These are phyloP conservation scores for Phrynocephalus forsythii DNA, from an alignment of 2,797 vertebrate genomes.

Conservation along the genomic window DNA sequence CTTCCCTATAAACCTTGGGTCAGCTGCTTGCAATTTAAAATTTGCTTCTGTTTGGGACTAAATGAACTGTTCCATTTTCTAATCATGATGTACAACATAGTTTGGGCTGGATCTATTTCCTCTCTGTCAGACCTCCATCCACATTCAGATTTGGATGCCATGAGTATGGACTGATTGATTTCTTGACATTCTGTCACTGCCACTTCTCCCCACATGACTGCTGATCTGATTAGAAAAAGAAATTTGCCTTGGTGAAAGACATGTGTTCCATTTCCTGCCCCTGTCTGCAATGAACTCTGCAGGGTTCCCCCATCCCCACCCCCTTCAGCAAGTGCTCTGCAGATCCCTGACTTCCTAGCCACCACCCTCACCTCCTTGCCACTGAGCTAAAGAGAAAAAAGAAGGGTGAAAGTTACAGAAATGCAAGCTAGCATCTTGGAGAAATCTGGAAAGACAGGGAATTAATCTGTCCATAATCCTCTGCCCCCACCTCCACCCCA, in stretches of 20 bases:
- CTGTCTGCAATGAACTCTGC: slow-evolving; percentile 56
- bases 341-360: slow-evolving; percentile 35
- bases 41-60: slow-evolving; percentile 42
- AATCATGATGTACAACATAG: slow-evolving; percentile 58
- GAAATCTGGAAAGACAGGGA: slow-evolving; percentile 59
- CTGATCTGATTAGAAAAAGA: slow-evolving; percentile 71
- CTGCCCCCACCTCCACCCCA: slow-evolving; percentile 49
- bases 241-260: slow-evolving; percentile 67
- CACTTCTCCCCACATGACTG: slow-evolving; percentile 69
- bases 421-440: slow-evolving; percentile 44
- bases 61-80: slow-evolving; percentile 60
- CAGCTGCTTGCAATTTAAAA: slow-evolving; percentile 33
- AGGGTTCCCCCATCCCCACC: slow-evolving; percentile 47
- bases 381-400: background rate
- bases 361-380: slow-evolving; percentile 2
- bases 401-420: slow-evolving; percentile 36
- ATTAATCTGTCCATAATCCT: slow-evolving; percentile 54
- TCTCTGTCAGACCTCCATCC: slow-evolving; percentile 55
- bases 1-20: slow-evolving; percentile 53
- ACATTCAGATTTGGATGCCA: slow-evolving; percentile 48
- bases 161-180: slow-evolving; percentile 58
- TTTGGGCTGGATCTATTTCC: slow-evolving; percentile 58
- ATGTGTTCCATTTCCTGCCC: slow-evolving; percentile 77
- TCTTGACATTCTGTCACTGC: slow-evolving; percentile 71
- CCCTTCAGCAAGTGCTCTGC: slow-evolving; percentile 41